These are phyloP conservation scores for Tragelaphus scriptus DNA, from an alignment of 2,113 vertebrate genomes.

Conservation along the genomic window DNA sequence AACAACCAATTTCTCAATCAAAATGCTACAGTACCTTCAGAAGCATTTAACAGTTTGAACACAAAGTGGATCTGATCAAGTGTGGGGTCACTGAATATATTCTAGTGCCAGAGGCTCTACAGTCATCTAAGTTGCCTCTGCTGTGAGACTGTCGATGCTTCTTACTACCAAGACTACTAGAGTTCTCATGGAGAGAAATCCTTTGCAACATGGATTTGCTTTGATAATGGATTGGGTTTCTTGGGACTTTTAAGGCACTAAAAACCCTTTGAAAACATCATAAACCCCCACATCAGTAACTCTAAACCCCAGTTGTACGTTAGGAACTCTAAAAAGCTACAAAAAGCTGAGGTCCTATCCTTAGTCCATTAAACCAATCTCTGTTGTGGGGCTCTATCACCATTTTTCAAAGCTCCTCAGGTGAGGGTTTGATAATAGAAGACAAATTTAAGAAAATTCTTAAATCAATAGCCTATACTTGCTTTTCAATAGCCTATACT, in stretches of 20 bases:
- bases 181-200: not conserved
- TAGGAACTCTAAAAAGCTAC: not conserved
- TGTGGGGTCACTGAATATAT: not conserved
- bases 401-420: not conserved
- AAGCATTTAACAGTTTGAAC: not conserved
- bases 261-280: conserved; percentile 1
- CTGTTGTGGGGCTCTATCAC: not conserved
- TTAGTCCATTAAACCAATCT: not conserved
- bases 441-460: not conserved
- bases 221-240: not conserved
- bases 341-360: not conserved
- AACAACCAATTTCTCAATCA: not conserved
- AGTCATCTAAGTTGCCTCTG: not conserved
- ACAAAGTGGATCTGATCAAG: not conserved
- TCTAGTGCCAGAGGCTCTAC: not conserved
- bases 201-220: not conserved
- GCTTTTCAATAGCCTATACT: not conserved
- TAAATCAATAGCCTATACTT: not conserved
- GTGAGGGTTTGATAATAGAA: not conserved
- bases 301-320: not conserved
- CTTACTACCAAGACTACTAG: not conserved
- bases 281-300: not conserved
- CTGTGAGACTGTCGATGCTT: not conserved
- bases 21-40: not conserved
- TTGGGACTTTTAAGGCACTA: conserved; percentile 47